Evolutionary conservation across 2,113 vertebrate genomes (phyloP), one percentile per base, ranked within the genome.

Genomic region (Ammodytes marinus): DNA sequence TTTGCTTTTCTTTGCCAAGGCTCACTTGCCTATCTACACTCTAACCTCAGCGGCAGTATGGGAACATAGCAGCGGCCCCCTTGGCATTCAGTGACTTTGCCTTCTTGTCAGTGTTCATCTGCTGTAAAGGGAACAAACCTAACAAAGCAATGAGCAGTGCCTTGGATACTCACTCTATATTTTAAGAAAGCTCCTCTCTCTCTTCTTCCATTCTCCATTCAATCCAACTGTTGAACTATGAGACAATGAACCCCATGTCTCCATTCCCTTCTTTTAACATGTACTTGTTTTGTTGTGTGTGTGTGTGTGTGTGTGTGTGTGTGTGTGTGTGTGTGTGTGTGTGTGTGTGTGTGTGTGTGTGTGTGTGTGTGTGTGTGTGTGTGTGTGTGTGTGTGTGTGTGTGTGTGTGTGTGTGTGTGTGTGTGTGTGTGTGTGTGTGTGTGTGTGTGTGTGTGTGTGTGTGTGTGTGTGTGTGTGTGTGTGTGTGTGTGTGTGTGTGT

Each of bases 81-180:
- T 74, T 79, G 77, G 65, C 81, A 55, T 65, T 82, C 66, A 37
- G 37, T 40, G 45, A 49, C 71, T 76, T 70, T 71, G 35, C 47
- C 39, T 19, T 68, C 61, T 50, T 74, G 70, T 69, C 84, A 74
- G 35, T 15, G 46, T 82, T 73, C 77, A 82, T 90, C 79, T 86
- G 69, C 77, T 79, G 69, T 17, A 77, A 88, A 85, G 37, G 82
- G 67, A 89, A 75, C 69, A 73, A 54, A 74, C 54, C 60, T 69
- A 59, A 9, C 42, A 80, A 65, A 76, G 55, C 65, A 74, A n/a
- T 19, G 45, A 73, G 47, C 66, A 53, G 45, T 66, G 14, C 45
- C 80, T 47, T 68, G n/a, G 27, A 42, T 50, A 58, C 52, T 27
- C 47, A 15, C 19, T 47, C 17, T 64, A 80, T 17, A 27, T 70